Evolutionary conservation across 2,888 invertebrate species (phyloP).

Genomic region (Agrypnus murinus): DNA sequence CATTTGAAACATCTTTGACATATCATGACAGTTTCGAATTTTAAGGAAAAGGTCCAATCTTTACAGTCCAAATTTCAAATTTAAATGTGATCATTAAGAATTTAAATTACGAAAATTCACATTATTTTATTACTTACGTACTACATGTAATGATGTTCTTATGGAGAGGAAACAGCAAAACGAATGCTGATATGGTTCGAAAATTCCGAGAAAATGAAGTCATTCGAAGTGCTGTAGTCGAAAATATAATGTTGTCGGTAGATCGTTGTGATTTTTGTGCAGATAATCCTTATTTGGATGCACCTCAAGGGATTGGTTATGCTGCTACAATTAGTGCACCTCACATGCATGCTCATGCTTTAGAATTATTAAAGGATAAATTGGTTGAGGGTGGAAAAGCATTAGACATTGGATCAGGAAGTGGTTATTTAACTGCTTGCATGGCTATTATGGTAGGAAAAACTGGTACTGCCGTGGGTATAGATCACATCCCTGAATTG

Average conservation of each 20-base stretch:
- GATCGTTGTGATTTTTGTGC: constrained; percentile 89
- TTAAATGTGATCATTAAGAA: too few species aligned
- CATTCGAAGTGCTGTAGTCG: constrained; percentile 84
- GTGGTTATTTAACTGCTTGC: constrained; percentile 94
- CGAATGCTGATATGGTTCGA: constrained; percentile 86
- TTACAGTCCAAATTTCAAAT: too few species aligned
- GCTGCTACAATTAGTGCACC: constrained; percentile 97
- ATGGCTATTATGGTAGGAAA: constrained; percentile 90
- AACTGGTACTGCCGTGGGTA: constrained; percentile 80
- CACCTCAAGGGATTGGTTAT: constrained; percentile 95
- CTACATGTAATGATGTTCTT: constrained; percentile 77
- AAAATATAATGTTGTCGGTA: constrained; percentile 86
- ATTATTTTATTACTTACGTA: too few species aligned
- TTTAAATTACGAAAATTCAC: too few species aligned
- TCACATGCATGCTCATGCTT: constrained; percentile 96
- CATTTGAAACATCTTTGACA: too few species aligned
- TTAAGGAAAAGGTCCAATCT: too few species aligned
- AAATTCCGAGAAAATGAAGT: constrained; percentile 88
- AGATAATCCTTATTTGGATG: constrained; percentile 88
- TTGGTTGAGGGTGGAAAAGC: constrained; percentile 85
- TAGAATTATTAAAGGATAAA: constrained; percentile 88
- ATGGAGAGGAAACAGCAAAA: constrained; percentile 90
- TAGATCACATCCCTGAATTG: constrained; percentile 92
- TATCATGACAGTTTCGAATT: too few species aligned
- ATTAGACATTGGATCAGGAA: constrained; percentile 95